Conservation (phyloP, 2,797 vertebrate species). For the Mergus octosetaceus region DNA sequence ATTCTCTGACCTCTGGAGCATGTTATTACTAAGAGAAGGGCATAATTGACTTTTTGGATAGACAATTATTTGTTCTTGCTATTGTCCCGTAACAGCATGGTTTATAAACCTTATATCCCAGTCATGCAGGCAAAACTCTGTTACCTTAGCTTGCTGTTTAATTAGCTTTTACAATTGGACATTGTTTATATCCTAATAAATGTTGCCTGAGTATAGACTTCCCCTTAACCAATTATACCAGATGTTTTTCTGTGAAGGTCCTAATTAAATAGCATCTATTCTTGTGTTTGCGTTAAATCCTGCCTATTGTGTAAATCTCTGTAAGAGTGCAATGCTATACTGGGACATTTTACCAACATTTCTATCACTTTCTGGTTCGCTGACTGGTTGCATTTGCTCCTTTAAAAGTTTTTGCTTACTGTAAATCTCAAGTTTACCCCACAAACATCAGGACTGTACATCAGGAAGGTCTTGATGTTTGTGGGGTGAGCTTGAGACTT, state of each 20-base stretch:
- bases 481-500: neutral
- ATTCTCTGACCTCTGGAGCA: slow-evolving; percentile 32
- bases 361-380: neutral
- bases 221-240: slow-evolving; percentile 42
- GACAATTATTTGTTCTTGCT: slow-evolving; percentile 13
- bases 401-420: neutral
- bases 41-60: slow-evolving; percentile 39
- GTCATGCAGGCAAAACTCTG: slow-evolving; percentile 26
- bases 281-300: slow-evolving; percentile 1
- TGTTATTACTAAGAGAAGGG: slow-evolving; percentile 18
- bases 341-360: neutral
- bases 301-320: neutral
- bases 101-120: slow-evolving; percentile 46
- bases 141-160: slow-evolving; percentile 54
- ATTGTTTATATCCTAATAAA: slow-evolving; percentile 54
- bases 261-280: slow-evolving; percentile 49
- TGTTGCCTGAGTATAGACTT: slow-evolving; percentile 38
- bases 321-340: neutral
- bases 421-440: neutral
- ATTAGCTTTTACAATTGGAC: slow-evolving; percentile 56
- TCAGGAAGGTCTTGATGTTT: neutral
- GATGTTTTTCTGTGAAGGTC: slow-evolving; percentile 36
- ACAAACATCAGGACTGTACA: neutral
- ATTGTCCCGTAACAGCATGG: slow-evolving; percentile 27
- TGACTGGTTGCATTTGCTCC: neutral